Conservation (phyloP, 1,140 invertebrate species). For the Homarus americanus region DNA sequence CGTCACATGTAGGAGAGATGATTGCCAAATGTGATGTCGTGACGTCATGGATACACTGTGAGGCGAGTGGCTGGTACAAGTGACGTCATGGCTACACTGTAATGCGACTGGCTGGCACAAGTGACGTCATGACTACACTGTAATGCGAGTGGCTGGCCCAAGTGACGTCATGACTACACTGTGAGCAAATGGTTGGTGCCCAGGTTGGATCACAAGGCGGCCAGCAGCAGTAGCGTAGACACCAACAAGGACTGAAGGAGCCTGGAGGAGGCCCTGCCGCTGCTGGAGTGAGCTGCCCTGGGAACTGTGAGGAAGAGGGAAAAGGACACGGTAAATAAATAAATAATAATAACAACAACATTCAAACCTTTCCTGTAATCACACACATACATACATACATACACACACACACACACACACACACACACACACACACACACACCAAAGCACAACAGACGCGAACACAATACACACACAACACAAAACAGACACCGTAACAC, state of each 20-base stretch:
- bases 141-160: not conserved
- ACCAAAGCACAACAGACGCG: not conserved
- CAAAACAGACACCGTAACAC: too few relatives aligned
- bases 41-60: not conserved
- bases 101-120: too few relatives aligned
- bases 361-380: not conserved
- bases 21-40: too few relatives aligned
- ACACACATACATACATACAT: not conserved
- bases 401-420: constrained; percentile 36
- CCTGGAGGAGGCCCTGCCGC: not conserved
- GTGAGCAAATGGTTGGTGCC: too few relatives aligned
- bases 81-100: not conserved
- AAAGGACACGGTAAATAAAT: not conserved
- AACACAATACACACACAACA: not conserved
- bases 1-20: too few relatives aligned
- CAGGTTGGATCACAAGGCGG: not conserved
- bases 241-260: not conserved
- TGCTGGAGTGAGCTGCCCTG: constrained; percentile 42
- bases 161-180: not conserved
- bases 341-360: not conserved
- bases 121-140: not conserved
- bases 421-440: constrained; percentile 39
- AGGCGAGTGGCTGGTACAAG: not conserved
- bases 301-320: constrained; percentile 11
- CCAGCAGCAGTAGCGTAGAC: not conserved